Evolutionary conservation across 2,797 vertebrate genomes (phyloP).

Genomic region (Macroramphosus scolopax): DNA sequence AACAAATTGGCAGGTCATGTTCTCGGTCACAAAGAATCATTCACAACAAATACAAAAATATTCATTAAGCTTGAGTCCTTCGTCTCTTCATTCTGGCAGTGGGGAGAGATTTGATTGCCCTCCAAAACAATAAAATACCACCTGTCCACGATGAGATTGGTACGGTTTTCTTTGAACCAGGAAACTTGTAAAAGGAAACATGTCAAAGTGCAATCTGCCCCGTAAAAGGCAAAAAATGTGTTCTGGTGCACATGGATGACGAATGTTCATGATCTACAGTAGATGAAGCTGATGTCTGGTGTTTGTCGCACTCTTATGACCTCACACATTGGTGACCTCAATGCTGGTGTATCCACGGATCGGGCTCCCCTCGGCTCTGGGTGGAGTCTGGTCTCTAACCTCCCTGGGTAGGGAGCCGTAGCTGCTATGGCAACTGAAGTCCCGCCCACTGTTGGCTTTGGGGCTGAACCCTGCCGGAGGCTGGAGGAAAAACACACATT

Average conservation of each 20-base stretch:
- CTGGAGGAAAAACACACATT: slow-evolving; percentile 52
- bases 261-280: slow-evolving; percentile 17
- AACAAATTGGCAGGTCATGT: slow-evolving; percentile 24
- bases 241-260: slow-evolving; percentile 30
- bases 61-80: slow-evolving; percentile 37
- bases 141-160: slow-evolving; percentile 1
- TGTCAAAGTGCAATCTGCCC: slow-evolving; percentile 63
- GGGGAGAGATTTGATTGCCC: slow-evolving; percentile 6
- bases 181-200: slow-evolving; percentile 36
- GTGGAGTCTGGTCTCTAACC: slow-evolving; percentile 63
- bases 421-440: slow-evolving; percentile 74
- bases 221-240: slow-evolving; percentile 37
- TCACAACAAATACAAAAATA: slow-evolving; percentile 71
- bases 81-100: slow-evolving; percentile 13
- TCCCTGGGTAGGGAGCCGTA: slow-evolving; percentile 73
- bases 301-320: slow-evolving; percentile 5
- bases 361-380: slow-evolving; percentile 69
- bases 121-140: slow-evolving; percentile 26
- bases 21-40: slow-evolving; percentile 40
- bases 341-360: slow-evolving; percentile 71
- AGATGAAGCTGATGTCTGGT: not conserved
- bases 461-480: slow-evolving; percentile 77
- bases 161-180: slow-evolving; percentile 17
- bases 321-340: slow-evolving; percentile 81
- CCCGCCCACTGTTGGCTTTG: slow-evolving; percentile 68